phyloP scores from a whole-genome alignment of 1,140 invertebrate genomes.

The Ylistrum balloti region DNA sequence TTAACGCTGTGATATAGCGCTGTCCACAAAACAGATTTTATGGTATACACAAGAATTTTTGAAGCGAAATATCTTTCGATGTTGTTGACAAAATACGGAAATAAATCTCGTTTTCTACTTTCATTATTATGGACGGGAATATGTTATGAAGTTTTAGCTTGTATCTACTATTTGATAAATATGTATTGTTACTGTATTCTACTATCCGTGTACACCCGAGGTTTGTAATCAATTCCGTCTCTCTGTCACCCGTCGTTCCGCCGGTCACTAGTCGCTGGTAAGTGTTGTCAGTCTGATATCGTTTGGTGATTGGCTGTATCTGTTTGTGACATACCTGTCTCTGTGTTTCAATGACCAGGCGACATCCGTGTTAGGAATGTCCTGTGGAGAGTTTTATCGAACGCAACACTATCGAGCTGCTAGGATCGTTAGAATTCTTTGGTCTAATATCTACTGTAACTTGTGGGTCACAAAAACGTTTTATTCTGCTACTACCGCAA shows the following conservation, averaged over 20 bases:
- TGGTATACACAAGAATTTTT: no score
- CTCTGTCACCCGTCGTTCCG: background rate
- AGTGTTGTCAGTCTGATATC: background rate
- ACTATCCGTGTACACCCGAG: background rate
- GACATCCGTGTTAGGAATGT: background rate
- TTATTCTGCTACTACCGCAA: background rate
- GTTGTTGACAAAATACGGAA: no score
- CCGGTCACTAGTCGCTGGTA: background rate
- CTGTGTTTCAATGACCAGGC: background rate
- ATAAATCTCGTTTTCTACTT: no score
- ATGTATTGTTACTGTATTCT: no score
- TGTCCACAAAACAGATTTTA: conserved; percentile 5
- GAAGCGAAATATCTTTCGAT: no score
- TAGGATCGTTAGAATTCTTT: background rate
- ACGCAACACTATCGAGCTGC: background rate
- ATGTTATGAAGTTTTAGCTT: no score
- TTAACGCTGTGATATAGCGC: no score
- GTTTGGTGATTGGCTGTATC: background rate
- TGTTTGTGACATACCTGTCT: background rate
- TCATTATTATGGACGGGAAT: no score
- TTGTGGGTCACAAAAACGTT: conserved; percentile 6
- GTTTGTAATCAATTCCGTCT: background rate
- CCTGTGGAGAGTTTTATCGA: conserved; percentile 3
- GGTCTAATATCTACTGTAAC: background rate
- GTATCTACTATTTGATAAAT: no score